Conservation (phyloP, 1,140 invertebrate species). For the Polypedilum pembai region DNA sequence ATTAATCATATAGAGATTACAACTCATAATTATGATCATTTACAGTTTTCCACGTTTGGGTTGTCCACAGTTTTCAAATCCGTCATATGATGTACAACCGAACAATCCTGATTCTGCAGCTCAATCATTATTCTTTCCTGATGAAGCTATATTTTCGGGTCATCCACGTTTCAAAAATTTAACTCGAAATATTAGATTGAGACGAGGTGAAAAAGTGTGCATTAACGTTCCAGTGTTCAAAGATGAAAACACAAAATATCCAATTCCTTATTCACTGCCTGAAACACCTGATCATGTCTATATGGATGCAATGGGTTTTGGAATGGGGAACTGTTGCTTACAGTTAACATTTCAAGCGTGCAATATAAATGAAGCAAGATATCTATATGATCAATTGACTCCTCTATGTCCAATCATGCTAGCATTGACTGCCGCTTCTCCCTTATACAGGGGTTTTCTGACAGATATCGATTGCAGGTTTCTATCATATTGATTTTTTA, state of each 20-base stretch:
- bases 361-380: constrained; percentile 91
- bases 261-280: constrained; percentile 61
- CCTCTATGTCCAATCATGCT: constrained; percentile 96
- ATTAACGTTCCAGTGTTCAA: constrained; percentile 88
- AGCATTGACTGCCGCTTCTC: constrained; percentile 92
- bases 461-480: constrained; percentile 88
- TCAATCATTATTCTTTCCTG: constrained; percentile 88
- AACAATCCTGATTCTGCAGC: constrained; percentile 60
- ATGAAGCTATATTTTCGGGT: constrained; percentile 85
- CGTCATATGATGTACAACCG: constrained; percentile 61
- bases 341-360: constrained; percentile 96
- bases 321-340: constrained; percentile 97
- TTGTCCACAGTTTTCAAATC: constrained; percentile 81
- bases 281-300: constrained; percentile 78
- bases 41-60: constrained; percentile 82
- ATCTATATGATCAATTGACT: constrained; percentile 94
- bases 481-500: no score
- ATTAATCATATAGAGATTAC: no score
- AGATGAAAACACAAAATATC: constrained; percentile 79
- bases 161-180: constrained; percentile 96
- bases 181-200: constrained; percentile 82
- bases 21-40: no score
- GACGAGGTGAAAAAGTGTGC: constrained; percentile 88
- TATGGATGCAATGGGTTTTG: constrained; percentile 99
- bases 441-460: constrained; percentile 85